A percentile compares a stretch with the other conserved stretches of the same genome.
phyloP scores from a whole-genome alignment of 2,888 invertebrate species.

The Cantharis rufa region DNA sequence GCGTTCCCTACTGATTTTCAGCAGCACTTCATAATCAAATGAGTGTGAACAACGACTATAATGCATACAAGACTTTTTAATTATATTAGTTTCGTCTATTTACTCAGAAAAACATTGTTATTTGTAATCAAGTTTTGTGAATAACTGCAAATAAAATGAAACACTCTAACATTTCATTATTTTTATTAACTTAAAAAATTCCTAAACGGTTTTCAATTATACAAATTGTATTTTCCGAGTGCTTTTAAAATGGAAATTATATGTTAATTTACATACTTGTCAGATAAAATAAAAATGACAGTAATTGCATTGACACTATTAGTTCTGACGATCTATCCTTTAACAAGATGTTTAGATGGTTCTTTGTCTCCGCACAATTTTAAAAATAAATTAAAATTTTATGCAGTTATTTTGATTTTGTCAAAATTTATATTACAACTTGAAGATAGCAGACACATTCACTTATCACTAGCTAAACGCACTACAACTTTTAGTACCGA shows the following conservation, averaged over 20 bases:
- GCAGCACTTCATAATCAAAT: slow-evolving; percentile 8
- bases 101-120: background rate
- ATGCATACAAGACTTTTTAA: slow-evolving; percentile 6
- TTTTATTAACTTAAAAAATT: background rate
- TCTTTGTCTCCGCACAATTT: background rate
- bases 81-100: slow-evolving; percentile 9
- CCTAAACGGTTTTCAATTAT: background rate
- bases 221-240: background rate
- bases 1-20: slow-evolving; percentile 1
- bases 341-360: background rate
- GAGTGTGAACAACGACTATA: slow-evolving; percentile 5
- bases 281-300: background rate
- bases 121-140: background rate
- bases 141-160: background rate
- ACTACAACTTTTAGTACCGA: too few species aligned
- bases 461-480: too few species aligned
- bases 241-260: background rate
- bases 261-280: background rate
- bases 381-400: background rate
- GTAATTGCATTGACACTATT: background rate
- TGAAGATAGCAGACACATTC: too few species aligned
- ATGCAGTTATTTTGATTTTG: too few species aligned
- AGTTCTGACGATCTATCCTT: background rate
- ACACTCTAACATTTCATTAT: background rate
- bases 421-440: too few species aligned